Conservation (phyloP, 1,140 invertebrate species). For the Aphelenchoides fujianensis region DNA sequence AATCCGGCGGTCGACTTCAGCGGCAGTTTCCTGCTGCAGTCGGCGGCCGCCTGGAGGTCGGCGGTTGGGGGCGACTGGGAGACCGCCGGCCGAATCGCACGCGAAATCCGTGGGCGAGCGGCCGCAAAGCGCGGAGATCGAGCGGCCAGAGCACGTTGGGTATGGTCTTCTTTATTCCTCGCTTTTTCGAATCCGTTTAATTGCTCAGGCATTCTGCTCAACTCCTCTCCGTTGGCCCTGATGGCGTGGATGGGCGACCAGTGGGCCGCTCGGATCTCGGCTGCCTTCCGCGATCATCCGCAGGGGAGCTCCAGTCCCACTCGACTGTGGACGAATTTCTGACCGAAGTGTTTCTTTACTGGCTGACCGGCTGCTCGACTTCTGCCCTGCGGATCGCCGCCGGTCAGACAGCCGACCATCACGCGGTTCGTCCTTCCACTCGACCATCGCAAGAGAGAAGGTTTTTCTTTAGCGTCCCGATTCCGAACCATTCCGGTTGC, state of each 20-base stretch:
- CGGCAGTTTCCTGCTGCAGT: not conserved
- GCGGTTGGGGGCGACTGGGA: too few species aligned
- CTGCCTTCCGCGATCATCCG: constrained; percentile 24
- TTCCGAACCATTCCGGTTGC: not conserved
- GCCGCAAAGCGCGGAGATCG: too few species aligned
- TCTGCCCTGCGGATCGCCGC: constrained; percentile 13
- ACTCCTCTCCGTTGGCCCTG: constrained; percentile 31
- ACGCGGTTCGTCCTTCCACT: not conserved
- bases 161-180: constrained; percentile 14
- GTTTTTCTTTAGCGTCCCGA: not conserved
- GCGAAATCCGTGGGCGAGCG: too few species aligned
- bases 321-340: constrained; percentile 46
- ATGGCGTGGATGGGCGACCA: constrained; percentile 26
- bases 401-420: not conserved
- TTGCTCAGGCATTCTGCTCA: constrained; percentile 28
- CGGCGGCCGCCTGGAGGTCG: not conserved
- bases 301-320: constrained; percentile 33
- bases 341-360: constrained; percentile 48
- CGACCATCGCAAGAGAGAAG: not conserved
- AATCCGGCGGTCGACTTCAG: constrained; percentile 35
- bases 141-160: constrained; percentile 26
- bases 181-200: constrained; percentile 7
- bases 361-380: constrained; percentile 37
- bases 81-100: too few species aligned
- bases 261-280: constrained; percentile 10